Evolutionary conservation across 2,888 invertebrate species (phyloP).

Genomic region (Cephus spinipes): DNA sequence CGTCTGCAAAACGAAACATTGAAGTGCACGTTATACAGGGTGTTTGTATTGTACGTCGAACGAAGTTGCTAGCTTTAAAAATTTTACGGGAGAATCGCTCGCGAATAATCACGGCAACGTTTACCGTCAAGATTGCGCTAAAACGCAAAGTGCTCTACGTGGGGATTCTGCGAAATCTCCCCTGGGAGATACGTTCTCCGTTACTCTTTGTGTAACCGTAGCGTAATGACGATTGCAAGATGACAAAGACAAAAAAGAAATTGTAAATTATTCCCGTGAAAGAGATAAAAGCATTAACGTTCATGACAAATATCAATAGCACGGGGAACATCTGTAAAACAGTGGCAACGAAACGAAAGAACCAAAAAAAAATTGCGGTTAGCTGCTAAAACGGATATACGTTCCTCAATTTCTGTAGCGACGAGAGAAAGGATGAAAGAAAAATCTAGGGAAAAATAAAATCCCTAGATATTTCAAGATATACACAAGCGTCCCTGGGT

Average conservation of each 20-base stretch:
- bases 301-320: background rate
- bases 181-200: background rate
- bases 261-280: background rate
- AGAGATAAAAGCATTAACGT: background rate
- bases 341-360: too few relatives aligned
- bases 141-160: background rate
- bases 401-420: background rate
- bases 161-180: background rate
- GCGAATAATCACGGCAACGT: background rate
- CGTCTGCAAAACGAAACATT: slow-evolving; percentile 71
- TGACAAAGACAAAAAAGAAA: background rate
- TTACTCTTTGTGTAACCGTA: background rate
- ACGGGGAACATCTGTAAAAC: background rate
- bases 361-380: background rate
- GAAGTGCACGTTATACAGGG: background rate
- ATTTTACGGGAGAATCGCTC: background rate
- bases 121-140: background rate
- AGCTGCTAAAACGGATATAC: background rate
- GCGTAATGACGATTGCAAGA: background rate
- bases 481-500: background rate
- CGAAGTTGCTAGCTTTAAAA: background rate
- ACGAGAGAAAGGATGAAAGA: background rate
- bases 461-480: background rate
- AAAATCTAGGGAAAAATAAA: background rate
- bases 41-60: background rate